A percentile compares a stretch with the other conserved stretches of the same genome.
phyloP scores from a whole-genome alignment of 2,797 vertebrate species.

The Acipenser transmontanus region DNA sequence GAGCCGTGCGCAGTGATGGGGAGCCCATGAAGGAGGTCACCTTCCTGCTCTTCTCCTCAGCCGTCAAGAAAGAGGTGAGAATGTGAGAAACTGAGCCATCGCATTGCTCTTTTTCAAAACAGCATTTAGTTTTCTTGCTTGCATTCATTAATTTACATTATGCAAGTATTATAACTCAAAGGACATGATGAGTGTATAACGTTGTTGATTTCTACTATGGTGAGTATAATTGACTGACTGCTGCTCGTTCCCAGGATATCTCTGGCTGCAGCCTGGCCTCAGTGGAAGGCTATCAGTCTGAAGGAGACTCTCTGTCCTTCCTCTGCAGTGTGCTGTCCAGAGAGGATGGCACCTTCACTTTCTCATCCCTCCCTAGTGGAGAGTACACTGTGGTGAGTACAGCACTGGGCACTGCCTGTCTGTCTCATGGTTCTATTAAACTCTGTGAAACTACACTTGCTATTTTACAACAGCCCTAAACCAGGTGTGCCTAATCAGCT shows the following conservation, averaged over 20 bases:
- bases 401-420: background rate
- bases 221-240: too few species aligned
- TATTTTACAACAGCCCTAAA: too few species aligned
- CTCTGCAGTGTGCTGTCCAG: slow-evolving; percentile 82
- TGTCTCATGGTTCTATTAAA: too few species aligned
- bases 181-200: too few species aligned
- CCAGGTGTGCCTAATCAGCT: too few species aligned
- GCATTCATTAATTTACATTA: too few species aligned
- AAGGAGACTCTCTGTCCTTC: slow-evolving; percentile 68
- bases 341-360: slow-evolving; percentile 85
- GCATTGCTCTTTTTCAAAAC: background rate
- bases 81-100: background rate
- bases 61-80: slow-evolving; percentile 75
- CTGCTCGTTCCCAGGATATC: slow-evolving; percentile 63
- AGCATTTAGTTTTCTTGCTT: too few species aligned
- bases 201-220: too few species aligned
- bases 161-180: too few species aligned
- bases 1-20: slow-evolving; percentile 89
- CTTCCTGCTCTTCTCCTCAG: slow-evolving; percentile 88
- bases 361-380: slow-evolving; percentile 84
- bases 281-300: slow-evolving; percentile 73
- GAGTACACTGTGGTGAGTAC: slow-evolving; percentile 81
- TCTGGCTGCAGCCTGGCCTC: slow-evolving; percentile 74
- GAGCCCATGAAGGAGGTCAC: slow-evolving; percentile 97
- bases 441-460: too few species aligned